These are phyloP conservation scores for Ephialtes manifestator DNA, from an alignment of 2,888 invertebrate species.

Conservation along the genomic window DNA sequence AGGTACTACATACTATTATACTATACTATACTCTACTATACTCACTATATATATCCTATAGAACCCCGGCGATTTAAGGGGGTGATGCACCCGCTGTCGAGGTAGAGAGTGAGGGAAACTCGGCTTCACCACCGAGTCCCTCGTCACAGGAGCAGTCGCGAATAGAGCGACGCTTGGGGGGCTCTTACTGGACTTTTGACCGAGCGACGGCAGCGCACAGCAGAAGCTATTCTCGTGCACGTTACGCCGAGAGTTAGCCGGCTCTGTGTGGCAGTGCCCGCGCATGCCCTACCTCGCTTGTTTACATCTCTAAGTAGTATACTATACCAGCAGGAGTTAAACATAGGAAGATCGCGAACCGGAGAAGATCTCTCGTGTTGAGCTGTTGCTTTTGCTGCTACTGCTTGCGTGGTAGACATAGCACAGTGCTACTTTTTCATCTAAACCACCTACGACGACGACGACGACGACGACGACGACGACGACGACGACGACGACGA, in stretches of 20 bases:
- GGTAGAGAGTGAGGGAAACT: conserved; percentile 21
- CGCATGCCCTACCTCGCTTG: conserved; percentile 75
- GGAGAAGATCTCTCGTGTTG: conserved; percentile 27
- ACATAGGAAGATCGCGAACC: conserved; percentile 37
- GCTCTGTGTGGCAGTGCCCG: conserved; percentile 49
- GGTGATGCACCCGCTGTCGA: conserved; percentile 30
- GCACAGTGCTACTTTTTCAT: conserved; percentile 29
- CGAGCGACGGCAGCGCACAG: conserved; percentile 57
- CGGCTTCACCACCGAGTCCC: not conserved
- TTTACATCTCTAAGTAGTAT: conserved; percentile 70
- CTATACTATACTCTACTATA: conserved; percentile 12
- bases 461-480: not conserved
- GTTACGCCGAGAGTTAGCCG: conserved; percentile 37
- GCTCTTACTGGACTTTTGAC: conserved; percentile 68
- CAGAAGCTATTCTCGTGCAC: conserved; percentile 49
- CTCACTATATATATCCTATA: not conserved
- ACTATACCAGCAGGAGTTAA: conserved; percentile 61
- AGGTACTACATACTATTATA: too few relatives aligned
- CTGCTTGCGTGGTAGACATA: not conserved
- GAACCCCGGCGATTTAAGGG: conserved; percentile 16
- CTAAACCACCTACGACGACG: conserved; percentile 31
- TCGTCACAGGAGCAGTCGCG: conserved; percentile 55
- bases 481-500: too few relatives aligned
- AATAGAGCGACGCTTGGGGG: conserved; percentile 61
- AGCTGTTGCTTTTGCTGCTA: conserved; percentile 2